phyloP scores from a whole-genome alignment of 1,140 invertebrate genomes.

The Diploscapter pachys region DNA sequence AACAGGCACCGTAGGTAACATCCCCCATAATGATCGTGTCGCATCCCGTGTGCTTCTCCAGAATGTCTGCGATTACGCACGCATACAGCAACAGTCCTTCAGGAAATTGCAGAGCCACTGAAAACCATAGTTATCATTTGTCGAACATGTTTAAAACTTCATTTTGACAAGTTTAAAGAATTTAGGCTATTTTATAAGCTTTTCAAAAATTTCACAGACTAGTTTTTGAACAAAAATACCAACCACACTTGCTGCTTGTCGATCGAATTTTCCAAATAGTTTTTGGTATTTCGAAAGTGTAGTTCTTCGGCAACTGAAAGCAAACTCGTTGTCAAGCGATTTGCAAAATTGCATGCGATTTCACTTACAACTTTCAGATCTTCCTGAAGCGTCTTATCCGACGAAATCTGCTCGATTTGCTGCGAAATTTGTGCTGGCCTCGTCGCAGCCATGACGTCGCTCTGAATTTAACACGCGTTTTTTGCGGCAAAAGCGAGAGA shows the following conservation, averaged over 20 bases:
- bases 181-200: no score
- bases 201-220: slow-evolving; percentile 10
- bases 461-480: background rate
- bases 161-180: background rate
- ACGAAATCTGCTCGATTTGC: slow-evolving; percentile 38
- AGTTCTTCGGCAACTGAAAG: slow-evolving; percentile 77
- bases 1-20: slow-evolving; percentile 95
- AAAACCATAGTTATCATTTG: slow-evolving; percentile 34
- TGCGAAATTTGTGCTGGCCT: slow-evolving; percentile 23
- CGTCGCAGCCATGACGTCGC: slow-evolving; percentile 7
- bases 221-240: slow-evolving; percentile 6
- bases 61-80: slow-evolving; percentile 86
- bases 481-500: no score
- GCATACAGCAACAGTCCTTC: slow-evolving; percentile 88
- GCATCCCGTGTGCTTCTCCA: slow-evolving; percentile 83
- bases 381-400: slow-evolving; percentile 29
- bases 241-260: slow-evolving; percentile 70
- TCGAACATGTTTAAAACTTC: slow-evolving; percentile 1
- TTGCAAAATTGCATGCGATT: background rate
- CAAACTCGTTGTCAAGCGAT: background rate
- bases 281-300: slow-evolving; percentile 98
- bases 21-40: slow-evolving; percentile 98
- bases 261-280: slow-evolving; percentile 91
- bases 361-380: slow-evolving; percentile 39
- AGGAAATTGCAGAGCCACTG: slow-evolving; percentile 92